These are phyloP conservation scores for Darevskia nairensis DNA, from an alignment of 2,797 vertebrate genomes.

Conservation along the genomic window DNA sequence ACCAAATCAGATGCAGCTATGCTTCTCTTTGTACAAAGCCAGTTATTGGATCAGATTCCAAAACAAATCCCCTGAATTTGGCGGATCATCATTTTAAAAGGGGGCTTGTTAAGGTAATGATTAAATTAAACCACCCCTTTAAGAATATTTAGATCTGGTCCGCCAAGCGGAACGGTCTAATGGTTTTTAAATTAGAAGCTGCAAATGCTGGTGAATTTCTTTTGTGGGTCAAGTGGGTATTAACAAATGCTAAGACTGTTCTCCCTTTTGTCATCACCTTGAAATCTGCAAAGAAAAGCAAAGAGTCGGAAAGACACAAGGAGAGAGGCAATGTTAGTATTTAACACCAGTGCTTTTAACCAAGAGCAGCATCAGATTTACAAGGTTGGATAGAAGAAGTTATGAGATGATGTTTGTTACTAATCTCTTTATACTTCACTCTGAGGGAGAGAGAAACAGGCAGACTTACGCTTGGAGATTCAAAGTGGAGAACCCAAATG, in stretches of 20 bases:
- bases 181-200: slow-evolving; percentile 93
- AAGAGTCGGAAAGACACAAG: slow-evolving; percentile 64
- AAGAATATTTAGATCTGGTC: slow-evolving; percentile 96
- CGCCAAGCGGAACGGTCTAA: slow-evolving; percentile 93
- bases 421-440: slow-evolving; percentile 52
- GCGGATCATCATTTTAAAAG: slow-evolving; percentile 94
- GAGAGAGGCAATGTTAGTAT: slow-evolving; percentile 58
- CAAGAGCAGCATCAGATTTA: slow-evolving; percentile 59
- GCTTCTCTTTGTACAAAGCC: slow-evolving; percentile 84
- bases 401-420: slow-evolving; percentile 29
- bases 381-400: slow-evolving; percentile 49
- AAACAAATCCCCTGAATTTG: slow-evolving; percentile 94
- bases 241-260: slow-evolving; percentile 82
- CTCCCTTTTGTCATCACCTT: slow-evolving; percentile 83
- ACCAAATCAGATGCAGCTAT: slow-evolving; percentile 86
- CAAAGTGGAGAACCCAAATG: slow-evolving; percentile 31
- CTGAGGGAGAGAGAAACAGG: slow-evolving; percentile 23
- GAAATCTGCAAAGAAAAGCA: slow-evolving; percentile 79
- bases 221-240: slow-evolving; percentile 86
- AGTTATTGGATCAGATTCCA: slow-evolving; percentile 92
- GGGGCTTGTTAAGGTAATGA: slow-evolving; percentile 97
- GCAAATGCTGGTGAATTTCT: slow-evolving; percentile 77
- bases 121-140: slow-evolving; percentile 98
- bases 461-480: not conserved
- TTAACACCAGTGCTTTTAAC: slow-evolving; percentile 48